Evolutionary conservation across 1,140 invertebrate genomes (phyloP).

Genomic region (Drosophila neocordata): DNA sequence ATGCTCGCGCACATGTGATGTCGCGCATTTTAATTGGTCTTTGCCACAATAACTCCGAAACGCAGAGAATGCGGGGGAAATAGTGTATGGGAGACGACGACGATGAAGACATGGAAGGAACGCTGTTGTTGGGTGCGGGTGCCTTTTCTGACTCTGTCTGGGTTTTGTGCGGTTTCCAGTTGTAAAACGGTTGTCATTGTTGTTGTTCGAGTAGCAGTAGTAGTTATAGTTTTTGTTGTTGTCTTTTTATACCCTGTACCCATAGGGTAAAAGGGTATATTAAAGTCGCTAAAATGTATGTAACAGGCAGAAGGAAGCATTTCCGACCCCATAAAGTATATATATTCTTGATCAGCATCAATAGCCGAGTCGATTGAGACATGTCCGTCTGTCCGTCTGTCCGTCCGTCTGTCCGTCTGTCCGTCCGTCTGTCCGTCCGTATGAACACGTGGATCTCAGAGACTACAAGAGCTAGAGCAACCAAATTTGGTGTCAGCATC

Average conservation of each 20-base stretch:
- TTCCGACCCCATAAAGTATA: no score
- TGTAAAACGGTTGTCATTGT: conserved; percentile 69
- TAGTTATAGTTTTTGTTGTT: conserved; percentile 31
- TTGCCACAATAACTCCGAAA: conserved; percentile 32
- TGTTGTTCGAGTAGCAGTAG: conserved; percentile 15
- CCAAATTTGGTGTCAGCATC: no score
- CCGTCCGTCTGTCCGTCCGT: no score
- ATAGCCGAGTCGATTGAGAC: no score
- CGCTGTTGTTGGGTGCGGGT: background rate
- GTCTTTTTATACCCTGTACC: background rate
- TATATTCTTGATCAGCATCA: no score
- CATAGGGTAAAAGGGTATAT: no score
- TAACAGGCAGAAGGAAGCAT: no score
- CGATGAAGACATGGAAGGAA: background rate
- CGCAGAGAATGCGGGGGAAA: background rate
- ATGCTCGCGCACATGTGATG: conserved; percentile 76
- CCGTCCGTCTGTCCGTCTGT: no score
- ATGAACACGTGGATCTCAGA: no score
- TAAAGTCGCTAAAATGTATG: no score
- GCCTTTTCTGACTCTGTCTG: conserved; percentile 20
- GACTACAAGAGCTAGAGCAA: no score
- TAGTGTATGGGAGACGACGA: background rate
- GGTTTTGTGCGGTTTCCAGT: conserved; percentile 51
- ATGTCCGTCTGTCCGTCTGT: no score
- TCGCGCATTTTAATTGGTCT: conserved; percentile 76